Evolutionary conservation across 2,113 vertebrate genomes (phyloP), one percentile per base, ranked within the genome.

Genomic region (Centrocercus urophasianus): DNA sequence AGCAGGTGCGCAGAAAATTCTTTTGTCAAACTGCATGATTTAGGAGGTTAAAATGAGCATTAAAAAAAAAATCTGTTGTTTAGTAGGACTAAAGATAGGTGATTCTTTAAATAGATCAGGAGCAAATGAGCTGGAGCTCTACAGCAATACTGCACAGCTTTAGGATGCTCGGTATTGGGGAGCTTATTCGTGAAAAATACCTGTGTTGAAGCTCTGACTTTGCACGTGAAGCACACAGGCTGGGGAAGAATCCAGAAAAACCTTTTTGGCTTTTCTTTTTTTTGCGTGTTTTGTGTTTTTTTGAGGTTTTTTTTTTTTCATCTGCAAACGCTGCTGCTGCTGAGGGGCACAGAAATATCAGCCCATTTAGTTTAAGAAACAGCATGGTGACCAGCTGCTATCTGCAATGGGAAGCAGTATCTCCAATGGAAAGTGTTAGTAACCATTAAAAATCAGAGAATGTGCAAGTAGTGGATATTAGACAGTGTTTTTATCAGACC

Each of bases 11-110:
- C 40, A 42, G 79, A 90, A 17, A 38, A 80, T 93, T 67, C 47
- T n/a, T 81, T 69, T 78, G 73, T 95, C 84, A 48, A 78, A 32
- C 73, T 87, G 52, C 43, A 2, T 45, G 50, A 91, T 78, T 93
- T 85, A 69, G 74, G 82, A 91, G 87, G 74, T 57, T 85, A 61
- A 78, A 93, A 75, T 72, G 82, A 83, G 30, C 6, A 4, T 78
- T 60, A 63, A 59, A 38, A 63, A 59, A 59, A 82, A 72, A 24
- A 28, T 2, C 40, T 83, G 43, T 85, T 95, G 79, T 75, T 42
- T 42, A 63, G 69, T 45, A 64, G 38, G 28, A n/a, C 84, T 95
- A 52, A 78, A 92, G 85, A 81, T 90, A 90, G 71, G 40, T 69
- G 61, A 65, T 87, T 32, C 89, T 82, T 91, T 30, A 87, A 93